phyloP scores from a whole-genome alignment of 2,113 vertebrate species.

The Poicephalus meyeri region DNA sequence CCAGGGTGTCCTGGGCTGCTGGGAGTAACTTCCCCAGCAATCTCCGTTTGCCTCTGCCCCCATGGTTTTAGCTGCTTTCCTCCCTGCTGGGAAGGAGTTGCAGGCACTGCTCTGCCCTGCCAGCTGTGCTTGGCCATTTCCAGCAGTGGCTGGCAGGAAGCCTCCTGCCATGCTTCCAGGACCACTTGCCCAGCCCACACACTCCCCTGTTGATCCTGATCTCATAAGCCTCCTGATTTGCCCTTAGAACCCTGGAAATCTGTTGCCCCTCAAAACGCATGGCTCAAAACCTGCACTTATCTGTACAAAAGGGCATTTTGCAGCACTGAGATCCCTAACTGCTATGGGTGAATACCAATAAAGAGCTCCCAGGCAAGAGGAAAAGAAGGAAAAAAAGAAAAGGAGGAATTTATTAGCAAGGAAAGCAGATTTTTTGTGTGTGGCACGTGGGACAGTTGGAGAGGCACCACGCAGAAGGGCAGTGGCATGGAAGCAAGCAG shows the following conservation, averaged over 20 bases:
- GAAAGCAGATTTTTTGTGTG: not conserved
- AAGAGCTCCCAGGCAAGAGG: fast-evolving
- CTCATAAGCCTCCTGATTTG: not conserved
- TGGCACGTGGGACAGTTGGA: not conserved
- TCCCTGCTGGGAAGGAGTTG: not conserved
- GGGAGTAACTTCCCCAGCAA: not conserved
- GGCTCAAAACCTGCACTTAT: not conserved
- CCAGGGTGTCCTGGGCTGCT: not conserved
- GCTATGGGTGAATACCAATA: fast-evolving
- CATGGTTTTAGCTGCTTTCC: not conserved
- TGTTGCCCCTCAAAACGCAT: fast-evolving
- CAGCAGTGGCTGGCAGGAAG: not conserved
- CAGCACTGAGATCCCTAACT: not conserved
- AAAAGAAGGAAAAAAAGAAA: not conserved
- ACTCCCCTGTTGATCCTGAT: not conserved
- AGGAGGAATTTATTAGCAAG: not conserved
- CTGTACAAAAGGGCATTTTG: not conserved
- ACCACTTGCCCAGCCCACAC: fast-evolving
- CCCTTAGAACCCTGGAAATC: not conserved
- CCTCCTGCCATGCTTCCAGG: too few relatives aligned
- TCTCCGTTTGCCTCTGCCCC: not conserved
- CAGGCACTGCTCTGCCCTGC: not conserved
- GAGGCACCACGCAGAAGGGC: not conserved
- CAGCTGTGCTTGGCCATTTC: not conserved
- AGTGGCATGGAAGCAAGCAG: not conserved